Evolutionary conservation across 2,888 invertebrate species (phyloP).

Genomic region (Drosophila macrospina): DNA sequence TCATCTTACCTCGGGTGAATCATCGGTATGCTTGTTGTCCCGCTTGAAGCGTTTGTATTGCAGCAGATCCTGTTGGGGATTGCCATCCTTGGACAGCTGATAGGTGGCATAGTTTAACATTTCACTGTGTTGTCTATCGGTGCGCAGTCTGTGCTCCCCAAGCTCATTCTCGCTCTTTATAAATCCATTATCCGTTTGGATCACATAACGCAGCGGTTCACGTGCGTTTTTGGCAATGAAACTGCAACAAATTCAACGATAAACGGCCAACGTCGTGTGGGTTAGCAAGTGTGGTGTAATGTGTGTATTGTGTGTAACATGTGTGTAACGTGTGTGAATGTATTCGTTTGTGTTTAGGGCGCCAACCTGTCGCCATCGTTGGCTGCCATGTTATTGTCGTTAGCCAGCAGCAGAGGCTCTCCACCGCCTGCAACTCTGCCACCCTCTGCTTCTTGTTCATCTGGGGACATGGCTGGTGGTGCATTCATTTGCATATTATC

Average conservation of each 20-base stretch:
- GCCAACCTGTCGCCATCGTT: slow-evolving; percentile 63
- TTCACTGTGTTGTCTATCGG: slow-evolving; percentile 51
- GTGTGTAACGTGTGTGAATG: background rate
- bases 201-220: slow-evolving; percentile 48
- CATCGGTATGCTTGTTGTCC: slow-evolving; percentile 46
- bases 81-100: slow-evolving; percentile 2
- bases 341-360: slow-evolving; percentile 22
- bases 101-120: slow-evolving; percentile 41
- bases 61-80: slow-evolving; percentile 5
- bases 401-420: slow-evolving; percentile 12
- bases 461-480: slow-evolving; percentile 7
- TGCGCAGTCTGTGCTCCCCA: slow-evolving; percentile 31
- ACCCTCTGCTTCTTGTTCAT: slow-evolving; percentile 19
- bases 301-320: too few species aligned
- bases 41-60: slow-evolving; percentile 54
- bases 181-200: slow-evolving; percentile 40
- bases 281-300: background rate
- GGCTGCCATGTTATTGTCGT: slow-evolving; percentile 20
- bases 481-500: slow-evolving; percentile 19
- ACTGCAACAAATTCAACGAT: slow-evolving; percentile 46
- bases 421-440: background rate
- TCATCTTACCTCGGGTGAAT: slow-evolving; percentile 54
- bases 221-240: slow-evolving; percentile 61
- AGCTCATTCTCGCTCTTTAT: slow-evolving; percentile 48
- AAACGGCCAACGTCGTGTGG: slow-evolving; percentile 18